Base-by-base conservation (phyloP, 2,113 vertebrate species). In the Enhydra lutris region DNA sequence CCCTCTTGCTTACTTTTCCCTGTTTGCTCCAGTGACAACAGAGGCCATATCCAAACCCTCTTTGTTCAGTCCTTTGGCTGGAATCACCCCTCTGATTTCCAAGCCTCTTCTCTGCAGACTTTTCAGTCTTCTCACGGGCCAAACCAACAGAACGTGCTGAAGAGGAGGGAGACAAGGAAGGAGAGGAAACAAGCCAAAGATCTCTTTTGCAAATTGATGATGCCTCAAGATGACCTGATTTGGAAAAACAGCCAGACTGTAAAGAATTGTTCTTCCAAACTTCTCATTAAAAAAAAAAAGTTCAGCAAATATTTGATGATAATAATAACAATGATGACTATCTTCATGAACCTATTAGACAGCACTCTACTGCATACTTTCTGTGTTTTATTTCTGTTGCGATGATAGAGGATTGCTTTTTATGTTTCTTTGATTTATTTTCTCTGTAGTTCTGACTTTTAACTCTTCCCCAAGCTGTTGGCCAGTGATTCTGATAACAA, bases 401-500 rank as follows among this genome's bases (percentile, higher is more conserved):
- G 31, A 67, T 52, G 39, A 67, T 42, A 84, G 20, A 59, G 36
- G 79, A 29, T 65, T 73, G n/a, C 18, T 82, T 81, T 76, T 57
- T n/a, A 76, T 80, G 6, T 65, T 92, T 52, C 17, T 69, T 79
- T 26, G 20, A 8, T 47, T 96, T 86, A 81, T 88, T 84, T 84
- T 88, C 50, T 92, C 55, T 71, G 52, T 97, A 47, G 45, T 84
- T 92, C 63, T 96, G 83, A 89, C n/a, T 81, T 87, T 78, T 80
- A 11, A 92, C 71, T 65, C 57, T 86, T 96, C 36, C 36, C 21
- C 42, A 87, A 57, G 14, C 36, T 52, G 39, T 92, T 89, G 94
- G n/a, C 34, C 71, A 15, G n/a, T 95, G 34, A 85, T n/a, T 67
- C 11, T 7, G 4, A 15, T 57, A 74, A 86, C 29, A 85, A 81